These are phyloP conservation scores for Aradophagus sp. DNA, from an alignment of 1,140 invertebrate genomes.

Conservation along the genomic window DNA sequence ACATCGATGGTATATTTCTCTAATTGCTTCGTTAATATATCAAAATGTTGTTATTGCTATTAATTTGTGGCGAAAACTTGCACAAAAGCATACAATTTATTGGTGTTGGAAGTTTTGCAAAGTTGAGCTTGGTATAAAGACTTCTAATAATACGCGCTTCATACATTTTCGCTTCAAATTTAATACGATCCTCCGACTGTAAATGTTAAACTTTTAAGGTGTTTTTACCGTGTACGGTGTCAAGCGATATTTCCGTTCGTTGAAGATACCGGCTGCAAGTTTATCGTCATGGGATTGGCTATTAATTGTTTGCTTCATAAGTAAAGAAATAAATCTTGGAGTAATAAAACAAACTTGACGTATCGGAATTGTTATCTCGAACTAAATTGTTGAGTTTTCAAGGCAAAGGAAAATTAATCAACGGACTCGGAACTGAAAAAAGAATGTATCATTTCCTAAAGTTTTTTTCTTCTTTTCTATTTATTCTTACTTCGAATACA, in stretches of 20 bases:
- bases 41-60: slow-evolving; percentile 47
- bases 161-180: slow-evolving; percentile 48
- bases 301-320: too few relatives aligned
- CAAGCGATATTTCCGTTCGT: slow-evolving; percentile 11
- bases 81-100: slow-evolving; percentile 50
- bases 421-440: too few relatives aligned
- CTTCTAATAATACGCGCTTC: slow-evolving; percentile 43
- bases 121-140: slow-evolving; percentile 30
- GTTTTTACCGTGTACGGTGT: slow-evolving; percentile 13
- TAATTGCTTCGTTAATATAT: slow-evolving; percentile 54
- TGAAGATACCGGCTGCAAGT: slow-evolving; percentile 8
- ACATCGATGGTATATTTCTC: slow-evolving; percentile 1
- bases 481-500: too few relatives aligned
- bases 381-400: slow-evolving; percentile 13
- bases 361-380: slow-evolving; percentile 12
- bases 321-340: too few relatives aligned
- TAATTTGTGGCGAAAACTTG: slow-evolving; percentile 25
- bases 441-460: too few relatives aligned
- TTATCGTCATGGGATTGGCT: too few relatives aligned
- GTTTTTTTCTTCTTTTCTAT: too few relatives aligned
- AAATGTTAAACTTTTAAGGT: slow-evolving; percentile 40
- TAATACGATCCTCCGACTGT: slow-evolving; percentile 42
- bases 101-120: slow-evolving; percentile 24
- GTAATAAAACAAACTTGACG: slow-evolving; percentile 9
- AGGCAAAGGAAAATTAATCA: too few relatives aligned